These are phyloP conservation scores for Cheilosia vernalis DNA, from an alignment of 2,888 invertebrate genomes.

Conservation along the genomic window DNA sequence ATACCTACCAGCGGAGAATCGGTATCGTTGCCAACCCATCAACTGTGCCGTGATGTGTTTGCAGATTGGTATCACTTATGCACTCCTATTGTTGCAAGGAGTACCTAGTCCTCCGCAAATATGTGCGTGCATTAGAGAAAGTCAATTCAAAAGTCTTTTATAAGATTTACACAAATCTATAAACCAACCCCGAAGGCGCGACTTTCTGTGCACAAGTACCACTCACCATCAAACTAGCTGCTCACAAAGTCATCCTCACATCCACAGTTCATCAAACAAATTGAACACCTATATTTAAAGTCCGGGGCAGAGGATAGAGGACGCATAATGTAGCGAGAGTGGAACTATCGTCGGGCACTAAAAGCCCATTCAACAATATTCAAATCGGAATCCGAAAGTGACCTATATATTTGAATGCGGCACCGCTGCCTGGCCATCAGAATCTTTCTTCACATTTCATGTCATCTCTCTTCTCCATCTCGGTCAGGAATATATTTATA, in stretches of 20 bases:
- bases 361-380: constrained; percentile 66
- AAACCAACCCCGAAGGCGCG: too few species aligned
- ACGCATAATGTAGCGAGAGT: constrained; percentile 27
- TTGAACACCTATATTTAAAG: not conserved
- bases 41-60: too few species aligned
- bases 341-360: constrained; percentile 32
- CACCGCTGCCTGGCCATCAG: constrained; percentile 51
- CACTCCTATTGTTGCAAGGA: too few species aligned
- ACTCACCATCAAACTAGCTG: not conserved
- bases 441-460: constrained; percentile 38
- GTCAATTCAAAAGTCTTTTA: too few species aligned
- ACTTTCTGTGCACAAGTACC: not conserved
- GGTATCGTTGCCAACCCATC: too few species aligned
- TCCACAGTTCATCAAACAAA: not conserved
- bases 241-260: not conserved
- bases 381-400: constrained; percentile 63
- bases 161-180: too few species aligned
- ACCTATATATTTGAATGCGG: constrained; percentile 60
- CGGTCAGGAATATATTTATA: constrained; percentile 36
- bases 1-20: too few species aligned
- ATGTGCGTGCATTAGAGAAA: too few species aligned
- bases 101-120: too few species aligned
- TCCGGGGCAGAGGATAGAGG: not conserved
- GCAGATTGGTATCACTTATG: too few species aligned
- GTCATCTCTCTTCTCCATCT: constrained; percentile 36